These are phyloP conservation scores for Stratiomys singularior DNA, from an alignment of 2,888 invertebrate species.

Conservation along the genomic window DNA sequence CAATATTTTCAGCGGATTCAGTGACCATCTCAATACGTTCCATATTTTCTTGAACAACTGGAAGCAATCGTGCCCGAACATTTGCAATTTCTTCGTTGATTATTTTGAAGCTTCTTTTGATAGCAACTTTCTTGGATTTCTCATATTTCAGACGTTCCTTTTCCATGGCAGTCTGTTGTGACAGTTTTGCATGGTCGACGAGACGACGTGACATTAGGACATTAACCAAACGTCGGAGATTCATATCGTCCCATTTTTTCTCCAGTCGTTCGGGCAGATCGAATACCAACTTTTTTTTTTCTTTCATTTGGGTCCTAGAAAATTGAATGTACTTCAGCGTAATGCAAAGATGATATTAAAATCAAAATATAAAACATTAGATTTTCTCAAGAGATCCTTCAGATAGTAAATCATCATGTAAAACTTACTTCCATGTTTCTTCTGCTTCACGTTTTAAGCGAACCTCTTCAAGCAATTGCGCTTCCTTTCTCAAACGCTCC, in stretches of 20 bases:
- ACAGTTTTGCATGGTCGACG: slow-evolving; percentile 65
- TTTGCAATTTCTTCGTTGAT: slow-evolving; percentile 60
- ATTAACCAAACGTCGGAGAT: slow-evolving; percentile 71
- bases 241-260: slow-evolving; percentile 72
- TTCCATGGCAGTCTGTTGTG: slow-evolving; percentile 72
- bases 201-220: slow-evolving; percentile 63
- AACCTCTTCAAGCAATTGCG: slow-evolving; percentile 61
- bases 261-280: slow-evolving; percentile 62
- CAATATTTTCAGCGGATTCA: slow-evolving; percentile 55
- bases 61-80: slow-evolving; percentile 62
- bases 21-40: slow-evolving; percentile 58
- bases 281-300: slow-evolving; percentile 49
- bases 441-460: slow-evolving; percentile 61
- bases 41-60: slow-evolving; percentile 65
- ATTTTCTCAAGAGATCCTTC: no score
- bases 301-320: slow-evolving; percentile 38
- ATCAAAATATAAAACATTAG: no score
- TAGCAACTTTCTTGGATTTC: slow-evolving; percentile 60
- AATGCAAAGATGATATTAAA: no score
- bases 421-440: slow-evolving; percentile 50
- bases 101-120: slow-evolving; percentile 56
- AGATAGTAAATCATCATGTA: no score
- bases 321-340: no score
- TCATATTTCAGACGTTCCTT: slow-evolving; percentile 71
- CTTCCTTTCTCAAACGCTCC: slow-evolving; percentile 61